Base-by-base conservation (phyloP, 2,113 vertebrate species). In the Sus scrofa region DNA sequence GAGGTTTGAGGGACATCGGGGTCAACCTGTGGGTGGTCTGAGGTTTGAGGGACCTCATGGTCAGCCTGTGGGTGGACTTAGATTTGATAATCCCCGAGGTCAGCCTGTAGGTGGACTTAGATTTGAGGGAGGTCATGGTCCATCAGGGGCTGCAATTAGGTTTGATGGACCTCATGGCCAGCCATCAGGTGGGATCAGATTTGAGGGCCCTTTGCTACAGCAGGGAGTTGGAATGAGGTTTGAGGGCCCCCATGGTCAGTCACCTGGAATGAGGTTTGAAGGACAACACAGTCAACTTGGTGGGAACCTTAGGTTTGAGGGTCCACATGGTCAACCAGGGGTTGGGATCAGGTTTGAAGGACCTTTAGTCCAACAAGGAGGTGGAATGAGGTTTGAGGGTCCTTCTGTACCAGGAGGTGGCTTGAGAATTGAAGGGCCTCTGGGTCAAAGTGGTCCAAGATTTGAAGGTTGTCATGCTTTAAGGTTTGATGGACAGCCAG, bases 161-260 rank as follows among this genome's bases (percentile, higher is more conserved):
- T 99, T 99, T 98, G 99, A 99, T 92, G 99, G 98, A 71, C 98
- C 99, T 94, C 98, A 99, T 96, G 99, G 98, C 98, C 99, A 98
- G 98, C 99, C 97, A 86, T 98, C 98, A 94, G 97, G 98, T 94
- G 98, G 98, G 37, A 98, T 99, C 94, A 98, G 98, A 62, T 99
- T 99, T 98, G 98, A 99, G 70, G 99, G 98, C 32, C 98, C 99
- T 74, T 99, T 98, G 97, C 97, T 98, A 7, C 98, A 98, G 0
- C 98, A 98, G 83, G 71, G 98, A 82, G 98, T 97, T 91, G 98
- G 98, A 58, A 98, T 99, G 62, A 98, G 98, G 82, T 99, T 99
- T 98, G 99, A 99, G 37, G 99, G 99, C 2, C 98, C 99, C 3
- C 97, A 99, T 32, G 98, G 98, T 27, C 98, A 98, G 15, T 99